Base-by-base conservation (phyloP, 2,113 vertebrate genomes). In the Xerus inauris region DNA sequence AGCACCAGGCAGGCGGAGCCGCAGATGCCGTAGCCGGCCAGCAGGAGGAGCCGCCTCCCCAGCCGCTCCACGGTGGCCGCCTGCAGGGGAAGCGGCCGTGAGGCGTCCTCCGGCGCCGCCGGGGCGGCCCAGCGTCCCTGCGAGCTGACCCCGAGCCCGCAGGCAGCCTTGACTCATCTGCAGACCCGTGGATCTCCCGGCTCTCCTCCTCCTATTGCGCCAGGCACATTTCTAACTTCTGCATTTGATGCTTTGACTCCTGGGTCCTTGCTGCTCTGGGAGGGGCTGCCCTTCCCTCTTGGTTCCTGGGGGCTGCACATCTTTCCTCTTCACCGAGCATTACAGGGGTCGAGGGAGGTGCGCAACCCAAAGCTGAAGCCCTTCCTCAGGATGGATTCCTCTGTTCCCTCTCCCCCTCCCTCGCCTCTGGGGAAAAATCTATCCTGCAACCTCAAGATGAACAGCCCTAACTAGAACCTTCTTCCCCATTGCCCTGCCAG, bases 11-110 rank as follows among this genome's bases (percentile, higher is more conserved):
- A 99, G 79, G 99, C 97, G 0, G 4, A 98, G 71, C 98, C 98
- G 95, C 99, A 99, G 96, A 98, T 98, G 40, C 98, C 98, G 12
- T 99, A 99, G 1, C 99, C 99, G 12, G 96, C 87, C 95, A 99
- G 98, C 90, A 99, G 98, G 65, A 99, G 98, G 40, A 98, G 75
- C 81, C 97, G 96, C 47, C 99, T 97, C 0, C 99, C 99, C 28
- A 98, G 96, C 26, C 98, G 98, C 96, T 99, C 98, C 67, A 99
- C 98, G 1, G 98, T 95, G 92, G 98, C 97, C 0, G 99, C 98
- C 99, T 99, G 96, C 0, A 24, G 88, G 40, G 83, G 51, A 75
- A 40, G 0, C 28, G 24, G 1, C 1, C 0, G 22, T 12, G 13
- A 80, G 38, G n/a, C n/a, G n/a, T n/a, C n/a, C n/a, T n/a, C n/a